Evolutionary conservation across 2,797 vertebrate genomes (phyloP).

Genomic region (Argya squamiceps): DNA sequence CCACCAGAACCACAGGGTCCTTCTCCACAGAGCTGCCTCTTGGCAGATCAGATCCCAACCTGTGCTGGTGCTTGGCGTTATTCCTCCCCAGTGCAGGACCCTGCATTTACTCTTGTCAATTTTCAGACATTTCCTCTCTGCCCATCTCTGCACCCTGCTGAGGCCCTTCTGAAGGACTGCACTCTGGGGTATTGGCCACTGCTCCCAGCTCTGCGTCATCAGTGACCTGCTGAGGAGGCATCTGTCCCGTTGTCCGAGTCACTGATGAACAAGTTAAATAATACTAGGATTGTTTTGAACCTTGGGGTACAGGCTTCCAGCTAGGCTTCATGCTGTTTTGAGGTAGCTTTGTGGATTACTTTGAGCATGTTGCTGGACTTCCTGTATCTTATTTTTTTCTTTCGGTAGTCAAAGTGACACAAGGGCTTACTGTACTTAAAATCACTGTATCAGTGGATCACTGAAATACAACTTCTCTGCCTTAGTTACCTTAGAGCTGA

Average conservation of each 20-base stretch:
- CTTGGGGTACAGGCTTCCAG: neutral
- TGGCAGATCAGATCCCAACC: fast-evolving
- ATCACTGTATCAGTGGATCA: neutral
- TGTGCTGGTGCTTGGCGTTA: neutral
- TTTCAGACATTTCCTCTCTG: neutral
- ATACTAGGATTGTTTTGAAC: neutral
- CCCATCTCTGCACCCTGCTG: too few species aligned
- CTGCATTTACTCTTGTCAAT: fast-evolving
- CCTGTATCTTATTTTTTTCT: neutral
- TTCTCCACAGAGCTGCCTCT: fast-evolving
- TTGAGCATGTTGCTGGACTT: neutral
- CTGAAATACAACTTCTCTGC: neutral
- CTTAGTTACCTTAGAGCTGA: neutral
- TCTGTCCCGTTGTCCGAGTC: fast-evolving
- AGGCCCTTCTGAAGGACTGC: neutral
- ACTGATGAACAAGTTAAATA: neutral
- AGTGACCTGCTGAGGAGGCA: neutral
- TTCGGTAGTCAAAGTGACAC: neutral
- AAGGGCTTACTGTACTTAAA: neutral
- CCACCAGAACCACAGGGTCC: neutral
- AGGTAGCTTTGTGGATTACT: neutral
- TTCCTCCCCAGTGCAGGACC: fast-evolving
- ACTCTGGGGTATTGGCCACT: neutral
- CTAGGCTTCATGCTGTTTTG: neutral
- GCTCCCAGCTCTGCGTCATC: neutral